Evolutionary conservation across 1,140 invertebrate species (phyloP), one percentile per base, ranked within the genome.

Genomic region (Philaenus spumarius): DNA sequence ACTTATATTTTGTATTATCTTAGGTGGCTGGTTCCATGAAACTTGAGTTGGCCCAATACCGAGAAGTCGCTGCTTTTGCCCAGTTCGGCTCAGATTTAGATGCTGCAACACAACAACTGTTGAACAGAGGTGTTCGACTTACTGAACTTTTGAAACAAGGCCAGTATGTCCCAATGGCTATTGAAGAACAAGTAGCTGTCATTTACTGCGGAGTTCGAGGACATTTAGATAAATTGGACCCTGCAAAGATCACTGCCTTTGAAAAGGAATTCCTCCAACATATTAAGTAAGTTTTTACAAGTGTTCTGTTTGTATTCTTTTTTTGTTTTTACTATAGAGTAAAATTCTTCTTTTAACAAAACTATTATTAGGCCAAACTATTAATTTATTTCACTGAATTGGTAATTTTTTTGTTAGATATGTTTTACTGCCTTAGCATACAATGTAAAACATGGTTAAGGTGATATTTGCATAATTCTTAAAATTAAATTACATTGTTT

Each of bases 161-260:
- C 72, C 97, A 99, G 79, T 99, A 99, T 75, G 94, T 97, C 65
- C 97, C 97, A 61, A 99, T 99, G 96, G 90, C 97, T 66, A 98
- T 99, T 82, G 97, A 99, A 77, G 97, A 99, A 75, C 97, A 99
- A 82, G 93, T 99, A 59, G 92, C 93, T 63, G 93, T 99, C 65
- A 98, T 99, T 77, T 99, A 98, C 79, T 98, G 97, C 73, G 97
- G 97, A 82, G 97, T 99, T 63, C 84, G 95, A 73, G 97, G 97
- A 67, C 88, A 97, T 75, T 82, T 99, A 61, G 97, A 99, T 81
- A 99, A 99, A 80, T 73, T 99, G 72, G 97, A 99, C 76, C 97
- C 97, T 69, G 73, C 86, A 45, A 97, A 94, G 80, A 99, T 99
- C 80, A 98, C 95, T 59, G 80, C 85, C 64, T 99, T 99, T 76